Evolutionary conservation across 2,113 vertebrate genomes (phyloP), one percentile per base, ranked within the genome.

Genomic region (Tichodroma muraria): DNA sequence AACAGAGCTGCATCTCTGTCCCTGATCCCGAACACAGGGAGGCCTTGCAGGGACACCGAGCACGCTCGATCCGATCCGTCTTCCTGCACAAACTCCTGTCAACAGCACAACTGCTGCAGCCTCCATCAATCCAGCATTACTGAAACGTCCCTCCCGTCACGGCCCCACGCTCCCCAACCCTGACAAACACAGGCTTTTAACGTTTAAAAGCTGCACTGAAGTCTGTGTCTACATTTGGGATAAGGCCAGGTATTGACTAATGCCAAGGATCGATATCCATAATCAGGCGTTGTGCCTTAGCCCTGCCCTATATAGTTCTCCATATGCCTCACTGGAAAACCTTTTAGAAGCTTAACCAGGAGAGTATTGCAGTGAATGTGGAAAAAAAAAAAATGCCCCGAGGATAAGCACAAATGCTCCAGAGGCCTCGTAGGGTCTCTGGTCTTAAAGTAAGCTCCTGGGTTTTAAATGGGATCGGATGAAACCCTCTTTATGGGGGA

Each of bases 281-380:
- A 38, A 61, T 13, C 23, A 20, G 42, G 52, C 2, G 0, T 7
- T 40, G 70, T 88, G 82, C 73, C 79, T 95, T 52, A 54, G 6
- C 64, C 11, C 2, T 45, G 80, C 66, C 73, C 85, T n/a, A 4
- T 31, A 6, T 10, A 52, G 57, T 53, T 90, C 72, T 78, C 64
- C 89, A 75, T 61, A 31, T 81, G 78, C 80, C 49, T 88, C 54
- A 50, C 1, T 18, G 88, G 65, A 80, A 96, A 96, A 75, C 92
- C 81, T 71, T 94, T 88, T 50, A 90, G 72, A 53, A 60, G 87
- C 85, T 95, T 90, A 93, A 52, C 65, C 30, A 80, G 85, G 53
- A 57, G 78, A 52, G 76, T 27, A 25, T 33, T 31, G 37, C 66
- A 80, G 88, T 11, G 80, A 90, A 73, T 4, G 24, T 63, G 92